phyloP scores from a whole-genome alignment of 2,113 vertebrate genomes.

The Sinocyclocheilus maitianheensis region DNA sequence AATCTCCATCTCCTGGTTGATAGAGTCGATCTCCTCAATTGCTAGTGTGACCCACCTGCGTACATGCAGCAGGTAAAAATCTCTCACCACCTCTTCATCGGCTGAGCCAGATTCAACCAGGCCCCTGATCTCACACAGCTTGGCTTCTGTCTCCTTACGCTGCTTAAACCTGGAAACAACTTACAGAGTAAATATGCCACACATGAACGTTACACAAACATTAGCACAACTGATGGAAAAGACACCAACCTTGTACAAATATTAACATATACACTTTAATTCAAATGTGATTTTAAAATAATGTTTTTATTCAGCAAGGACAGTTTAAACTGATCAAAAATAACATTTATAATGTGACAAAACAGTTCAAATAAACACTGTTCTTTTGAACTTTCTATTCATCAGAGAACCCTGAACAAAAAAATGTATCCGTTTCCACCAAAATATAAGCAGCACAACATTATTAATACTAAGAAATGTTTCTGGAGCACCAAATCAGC shows the following conservation, averaged over 20 bases:
- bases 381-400: too few species aligned
- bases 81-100: constrained; percentile 84
- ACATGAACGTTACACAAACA: not conserved
- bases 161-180: constrained; percentile 80
- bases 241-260: not conserved
- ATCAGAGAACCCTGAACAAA: too few species aligned
- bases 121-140: constrained; percentile 75
- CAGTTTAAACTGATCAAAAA: not conserved
- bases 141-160: constrained; percentile 87
- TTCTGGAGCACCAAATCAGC: not conserved
- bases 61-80: constrained; percentile 84
- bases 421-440: not conserved
- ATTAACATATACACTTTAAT: not conserved
- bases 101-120: constrained; percentile 80
- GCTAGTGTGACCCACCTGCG: constrained; percentile 81
- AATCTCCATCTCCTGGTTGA: constrained; percentile 88
- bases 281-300: not conserved
- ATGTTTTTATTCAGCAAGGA: not conserved
- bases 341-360: not conserved
- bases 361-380: too few species aligned
- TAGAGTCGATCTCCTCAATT: constrained; percentile 90
- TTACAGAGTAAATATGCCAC: constrained; percentile 23
- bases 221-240: not conserved
- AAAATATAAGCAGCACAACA: not conserved
- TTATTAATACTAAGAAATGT: not conserved